Conservation (phyloP, 2,888 invertebrate genomes). For the Lamproptera curius region DNA sequence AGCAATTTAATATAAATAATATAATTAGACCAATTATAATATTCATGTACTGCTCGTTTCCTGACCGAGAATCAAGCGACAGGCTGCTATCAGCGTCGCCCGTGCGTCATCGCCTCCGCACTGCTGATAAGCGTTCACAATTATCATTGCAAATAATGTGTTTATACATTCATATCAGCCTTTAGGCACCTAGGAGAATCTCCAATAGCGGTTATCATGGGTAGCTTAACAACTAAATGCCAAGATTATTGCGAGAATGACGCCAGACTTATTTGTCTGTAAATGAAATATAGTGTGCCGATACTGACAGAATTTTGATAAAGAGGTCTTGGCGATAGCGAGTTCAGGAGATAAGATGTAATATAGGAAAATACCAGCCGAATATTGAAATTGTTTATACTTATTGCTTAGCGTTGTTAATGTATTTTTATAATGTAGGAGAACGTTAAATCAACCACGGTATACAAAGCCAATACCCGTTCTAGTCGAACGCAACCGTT, state of each 20-base stretch:
- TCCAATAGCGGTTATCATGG: slow-evolving; percentile 48
- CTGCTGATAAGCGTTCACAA: slow-evolving; percentile 70
- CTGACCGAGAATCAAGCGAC: slow-evolving; percentile 50
- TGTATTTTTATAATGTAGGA: slow-evolving; percentile 26
- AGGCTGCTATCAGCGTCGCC: slow-evolving; percentile 51
- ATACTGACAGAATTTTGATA: slow-evolving; percentile 52
- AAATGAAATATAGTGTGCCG: slow-evolving; percentile 36
- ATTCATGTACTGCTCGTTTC: slow-evolving; percentile 39
- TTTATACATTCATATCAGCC: slow-evolving; percentile 61
- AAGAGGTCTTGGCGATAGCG: slow-evolving; percentile 65
- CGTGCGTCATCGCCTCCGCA: slow-evolving; percentile 74
- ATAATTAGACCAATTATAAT: slow-evolving; percentile 6
- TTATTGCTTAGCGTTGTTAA: background rate
- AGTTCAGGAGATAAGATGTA: slow-evolving; percentile 67
- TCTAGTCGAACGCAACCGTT: slow-evolving; percentile 75
- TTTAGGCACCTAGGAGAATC: slow-evolving; percentile 50
- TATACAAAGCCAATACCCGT: slow-evolving; percentile 69
- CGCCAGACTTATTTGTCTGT: slow-evolving; percentile 49
- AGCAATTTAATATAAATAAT: background rate
- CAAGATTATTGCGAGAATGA: slow-evolving; percentile 44
- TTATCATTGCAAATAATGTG: slow-evolving; percentile 76
- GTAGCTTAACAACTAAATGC: slow-evolving; percentile 42
- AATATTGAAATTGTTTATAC: background rate
- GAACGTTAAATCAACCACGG: slow-evolving; percentile 56
- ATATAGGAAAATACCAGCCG: slow-evolving; percentile 61